phyloP scores from a whole-genome alignment of 1,140 invertebrate species.

The Carcinoscorpius rotundicauda region DNA sequence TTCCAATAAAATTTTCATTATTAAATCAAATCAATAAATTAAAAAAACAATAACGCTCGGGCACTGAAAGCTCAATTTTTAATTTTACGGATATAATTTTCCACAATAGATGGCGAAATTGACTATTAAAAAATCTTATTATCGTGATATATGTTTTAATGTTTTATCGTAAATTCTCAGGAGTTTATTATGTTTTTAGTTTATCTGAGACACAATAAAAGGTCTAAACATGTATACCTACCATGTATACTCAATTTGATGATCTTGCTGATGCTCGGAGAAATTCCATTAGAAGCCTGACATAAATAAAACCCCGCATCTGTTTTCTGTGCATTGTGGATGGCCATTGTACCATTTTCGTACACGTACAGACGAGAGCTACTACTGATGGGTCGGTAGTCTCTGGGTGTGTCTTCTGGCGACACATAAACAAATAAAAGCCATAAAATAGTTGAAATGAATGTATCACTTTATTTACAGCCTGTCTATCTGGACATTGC shows the following conservation, averaged over 20 bases:
- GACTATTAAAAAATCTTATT: too few relatives aligned
- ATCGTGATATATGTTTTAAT: too few relatives aligned
- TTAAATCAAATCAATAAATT: too few relatives aligned
- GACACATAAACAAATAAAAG: background rate
- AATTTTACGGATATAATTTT: too few relatives aligned
- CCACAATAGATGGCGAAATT: too few relatives aligned
- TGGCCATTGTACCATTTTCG: conserved; percentile 40
- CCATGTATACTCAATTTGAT: conserved; percentile 41
- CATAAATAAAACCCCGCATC: conserved; percentile 56
- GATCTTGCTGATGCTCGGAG: conserved; percentile 62
- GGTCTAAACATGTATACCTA: conserved; percentile 26
- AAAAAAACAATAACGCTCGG: too few relatives aligned
- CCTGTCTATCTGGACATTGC: background rate
- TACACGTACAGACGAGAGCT: conserved; percentile 28
- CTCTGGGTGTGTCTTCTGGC: conserved; percentile 16
- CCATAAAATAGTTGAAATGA: background rate
- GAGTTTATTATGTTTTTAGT: too few relatives aligned
- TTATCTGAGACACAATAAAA: too few relatives aligned
- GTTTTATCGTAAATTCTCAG: too few relatives aligned
- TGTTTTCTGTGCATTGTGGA: conserved; percentile 32
- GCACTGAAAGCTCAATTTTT: too few relatives aligned
- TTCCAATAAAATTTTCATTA: too few relatives aligned
- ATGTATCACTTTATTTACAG: background rate
- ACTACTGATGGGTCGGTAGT: conserved; percentile 26
- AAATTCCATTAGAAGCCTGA: conserved; percentile 91